Conservation (phyloP, 2,888 invertebrate species). For the Drosophila nigricruria region DNA sequence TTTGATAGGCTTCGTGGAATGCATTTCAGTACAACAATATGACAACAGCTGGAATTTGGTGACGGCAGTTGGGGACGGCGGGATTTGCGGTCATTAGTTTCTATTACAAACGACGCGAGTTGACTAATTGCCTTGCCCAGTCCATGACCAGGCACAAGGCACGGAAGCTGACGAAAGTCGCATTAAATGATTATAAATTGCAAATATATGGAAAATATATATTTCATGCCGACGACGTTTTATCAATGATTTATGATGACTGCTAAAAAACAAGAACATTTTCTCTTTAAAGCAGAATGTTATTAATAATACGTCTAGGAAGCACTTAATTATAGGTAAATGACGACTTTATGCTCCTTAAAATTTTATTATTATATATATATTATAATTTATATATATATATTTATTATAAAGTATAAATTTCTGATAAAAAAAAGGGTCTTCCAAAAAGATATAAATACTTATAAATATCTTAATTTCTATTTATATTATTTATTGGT, state of each 20-base stretch:
- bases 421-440: too few species aligned
- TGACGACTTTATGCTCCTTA: neutral
- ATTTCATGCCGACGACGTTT: conserved; percentile 38
- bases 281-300: neutral
- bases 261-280: conserved; percentile 27
- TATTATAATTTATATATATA: neutral
- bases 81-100: conserved; percentile 51
- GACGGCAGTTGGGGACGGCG: neutral
- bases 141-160: conserved; percentile 45
- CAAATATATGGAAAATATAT: conserved; percentile 49
- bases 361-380: neutral
- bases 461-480: too few species aligned
- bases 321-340: neutral
- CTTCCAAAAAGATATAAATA: too few species aligned
- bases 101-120: conserved; percentile 50
- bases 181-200: conserved; percentile 57
- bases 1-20: conserved; percentile 45
- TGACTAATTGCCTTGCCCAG: conserved; percentile 59
- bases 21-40: conserved; percentile 11
- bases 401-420: too few species aligned
- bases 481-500: too few species aligned
- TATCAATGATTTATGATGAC: conserved; percentile 65
- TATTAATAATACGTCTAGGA: conserved; percentile 27
- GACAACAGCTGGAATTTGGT: neutral
- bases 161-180: conserved; percentile 43